Evolutionary conservation across 1,140 invertebrate genomes (phyloP).

Genomic region (Drosophila asahinai): DNA sequence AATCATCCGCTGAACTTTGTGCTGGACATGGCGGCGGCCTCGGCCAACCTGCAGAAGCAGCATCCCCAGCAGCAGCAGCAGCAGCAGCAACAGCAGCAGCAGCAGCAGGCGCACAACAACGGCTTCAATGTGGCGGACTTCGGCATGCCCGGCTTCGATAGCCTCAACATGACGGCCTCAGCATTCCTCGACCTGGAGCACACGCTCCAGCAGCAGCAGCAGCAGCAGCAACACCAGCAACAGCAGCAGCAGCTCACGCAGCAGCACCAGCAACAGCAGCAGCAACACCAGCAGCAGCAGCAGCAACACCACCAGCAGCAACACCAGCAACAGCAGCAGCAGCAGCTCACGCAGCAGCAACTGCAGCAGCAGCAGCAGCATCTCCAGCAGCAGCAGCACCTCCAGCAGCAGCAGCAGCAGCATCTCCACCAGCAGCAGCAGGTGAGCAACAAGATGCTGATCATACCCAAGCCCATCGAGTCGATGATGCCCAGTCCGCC

Average conservation of each 20-base stretch:
- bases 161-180: slow-evolving; percentile 49
- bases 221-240: slow-evolving; percentile 41
- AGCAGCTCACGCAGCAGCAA: slow-evolving; percentile 63
- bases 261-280: slow-evolving; percentile 45
- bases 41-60: slow-evolving; percentile 56
- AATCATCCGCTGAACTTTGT: slow-evolving; percentile 76
- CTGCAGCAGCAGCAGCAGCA: slow-evolving; percentile 46
- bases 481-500: slow-evolving; percentile 87
- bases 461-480: slow-evolving; percentile 88
- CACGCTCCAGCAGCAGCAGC: slow-evolving; percentile 53
- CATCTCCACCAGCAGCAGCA: slow-evolving; percentile 67
- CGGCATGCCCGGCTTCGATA: slow-evolving; percentile 57
- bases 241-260: slow-evolving; percentile 32
- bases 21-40: slow-evolving; percentile 66
- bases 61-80: slow-evolving; percentile 64
- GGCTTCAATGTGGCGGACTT: slow-evolving; percentile 77
- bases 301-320: slow-evolving; percentile 40
- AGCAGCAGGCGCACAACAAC: slow-evolving; percentile 73
- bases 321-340: slow-evolving; percentile 56
- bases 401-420: slow-evolving; percentile 45
- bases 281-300: slow-evolving; percentile 60
- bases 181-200: slow-evolving; percentile 61
- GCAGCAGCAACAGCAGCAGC: slow-evolving; percentile 54
- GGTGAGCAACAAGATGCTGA: slow-evolving; percentile 86
- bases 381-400: slow-evolving; percentile 46